phyloP scores from a whole-genome alignment of 2,113 vertebrate genomes.

The Puntigrus tetrazona region DNA sequence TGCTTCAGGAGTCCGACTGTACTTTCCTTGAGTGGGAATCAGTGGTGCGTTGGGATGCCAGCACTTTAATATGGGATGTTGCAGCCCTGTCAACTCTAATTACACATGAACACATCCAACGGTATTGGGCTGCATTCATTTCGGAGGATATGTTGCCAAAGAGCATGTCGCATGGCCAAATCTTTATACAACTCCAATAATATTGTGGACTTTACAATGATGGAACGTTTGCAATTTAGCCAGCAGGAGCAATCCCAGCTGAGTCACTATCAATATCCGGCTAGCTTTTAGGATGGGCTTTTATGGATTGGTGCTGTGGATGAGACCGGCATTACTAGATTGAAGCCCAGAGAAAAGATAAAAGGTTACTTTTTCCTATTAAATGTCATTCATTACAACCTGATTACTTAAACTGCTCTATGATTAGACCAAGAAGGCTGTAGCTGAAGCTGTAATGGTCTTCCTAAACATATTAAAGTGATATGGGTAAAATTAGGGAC shows the following conservation, averaged over 20 bases:
- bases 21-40: neutral
- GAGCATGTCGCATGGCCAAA: neutral
- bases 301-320: constrained; percentile 35
- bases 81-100: constrained; percentile 4
- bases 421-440: neutral
- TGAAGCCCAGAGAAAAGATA: constrained; percentile 20
- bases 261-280: constrained; percentile 48
- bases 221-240: constrained; percentile 43
- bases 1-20: neutral
- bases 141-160: constrained; percentile 17
- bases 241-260: constrained; percentile 42
- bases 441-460: neutral
- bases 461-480: neutral
- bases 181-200: constrained; percentile 20
- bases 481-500: neutral
- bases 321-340: constrained; percentile 35
- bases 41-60: neutral
- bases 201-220: constrained; percentile 34
- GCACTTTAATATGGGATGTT: constrained; percentile 17
- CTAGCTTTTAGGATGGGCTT: constrained; percentile 44
- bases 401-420: neutral
- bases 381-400: neutral
- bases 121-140: neutral
- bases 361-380: neutral
- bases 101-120: neutral